A percentile compares a stretch with the other conserved stretches of the same genome.
Conservation (phyloP, 2,113 vertebrate genomes). For the Psophia crepitans region DNA sequence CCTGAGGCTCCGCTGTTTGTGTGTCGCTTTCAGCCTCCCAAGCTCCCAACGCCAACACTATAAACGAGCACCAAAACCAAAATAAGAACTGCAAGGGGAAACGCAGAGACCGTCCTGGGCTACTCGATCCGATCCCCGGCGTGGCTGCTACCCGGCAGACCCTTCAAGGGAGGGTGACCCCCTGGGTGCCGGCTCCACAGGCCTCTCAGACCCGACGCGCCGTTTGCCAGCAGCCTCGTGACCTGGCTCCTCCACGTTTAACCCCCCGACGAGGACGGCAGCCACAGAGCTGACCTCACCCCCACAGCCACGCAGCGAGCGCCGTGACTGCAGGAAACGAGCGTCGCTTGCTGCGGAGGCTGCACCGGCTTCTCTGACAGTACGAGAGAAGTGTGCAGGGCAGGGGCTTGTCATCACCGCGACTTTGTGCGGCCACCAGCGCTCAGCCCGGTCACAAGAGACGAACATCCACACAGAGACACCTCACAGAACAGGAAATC, state of each 20-base stretch:
- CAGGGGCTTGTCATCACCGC: neutral
- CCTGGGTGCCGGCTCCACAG: neutral
- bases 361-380: neutral
- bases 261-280: fast-evolving
- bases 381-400: neutral
- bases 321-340: fast-evolving
- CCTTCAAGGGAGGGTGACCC: neutral
- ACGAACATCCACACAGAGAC: neutral
- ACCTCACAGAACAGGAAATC: neutral
- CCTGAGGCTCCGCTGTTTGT: fast-evolving
- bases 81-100: neutral
- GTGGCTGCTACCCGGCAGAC: neutral
- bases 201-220: neutral
- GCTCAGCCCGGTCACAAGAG: neutral
- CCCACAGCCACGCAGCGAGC: fast-evolving
- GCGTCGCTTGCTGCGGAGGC: neutral
- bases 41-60: neutral
- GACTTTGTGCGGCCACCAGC: fast-evolving
- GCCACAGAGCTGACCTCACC: neutral
- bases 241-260: neutral
- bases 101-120: fast-evolving
- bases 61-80: neutral
- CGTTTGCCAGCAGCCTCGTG: neutral
- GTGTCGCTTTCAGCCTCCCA: neutral
- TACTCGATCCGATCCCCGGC: fast-evolving